phyloP scores from a whole-genome alignment of 2,797 vertebrate genomes.

The Mormyrus hasselquistii region DNA sequence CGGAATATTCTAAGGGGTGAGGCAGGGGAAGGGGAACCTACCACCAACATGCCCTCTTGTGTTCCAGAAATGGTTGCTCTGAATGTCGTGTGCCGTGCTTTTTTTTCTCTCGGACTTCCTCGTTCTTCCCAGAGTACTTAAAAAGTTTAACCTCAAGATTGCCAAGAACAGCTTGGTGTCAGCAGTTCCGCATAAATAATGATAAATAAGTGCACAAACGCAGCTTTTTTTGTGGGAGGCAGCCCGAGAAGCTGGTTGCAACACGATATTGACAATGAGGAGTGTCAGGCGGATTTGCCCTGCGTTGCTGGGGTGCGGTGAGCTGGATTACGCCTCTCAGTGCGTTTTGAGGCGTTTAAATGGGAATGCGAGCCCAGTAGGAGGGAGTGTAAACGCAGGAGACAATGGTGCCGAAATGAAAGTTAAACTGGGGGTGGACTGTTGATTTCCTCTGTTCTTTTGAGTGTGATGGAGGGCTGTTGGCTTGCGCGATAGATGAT shows the following conservation, averaged over 20 bases:
- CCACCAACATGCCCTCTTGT: neutral
- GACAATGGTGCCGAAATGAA: neutral
- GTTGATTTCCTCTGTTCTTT: neutral
- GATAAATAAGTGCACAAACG: neutral
- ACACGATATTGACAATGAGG: neutral
- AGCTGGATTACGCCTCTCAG: neutral
- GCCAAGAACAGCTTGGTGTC: neutral
- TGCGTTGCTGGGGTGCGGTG: neutral
- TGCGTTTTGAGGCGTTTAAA: neutral
- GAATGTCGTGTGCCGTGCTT: neutral
- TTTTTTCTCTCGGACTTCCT: no score
- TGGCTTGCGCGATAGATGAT: constrained; percentile 10
- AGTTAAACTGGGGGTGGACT: neutral
- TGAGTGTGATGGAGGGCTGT: neutral
- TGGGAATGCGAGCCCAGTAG: neutral
- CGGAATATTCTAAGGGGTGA: neutral
- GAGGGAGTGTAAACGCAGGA: neutral
- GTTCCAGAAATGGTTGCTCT: neutral
- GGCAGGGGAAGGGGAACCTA: neutral
- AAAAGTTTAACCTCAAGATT: neutral
- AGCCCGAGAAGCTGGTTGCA: neutral
- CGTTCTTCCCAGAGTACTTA: neutral
- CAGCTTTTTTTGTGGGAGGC: neutral
- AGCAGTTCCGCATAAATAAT: neutral
- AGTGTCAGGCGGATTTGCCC: neutral